A percentile compares a stretch with the other conserved stretches of the same genome.
These are phyloP conservation scores for Cheilosia impressa DNA, from an alignment of 2,888 invertebrate species.

Conservation along the genomic window DNA sequence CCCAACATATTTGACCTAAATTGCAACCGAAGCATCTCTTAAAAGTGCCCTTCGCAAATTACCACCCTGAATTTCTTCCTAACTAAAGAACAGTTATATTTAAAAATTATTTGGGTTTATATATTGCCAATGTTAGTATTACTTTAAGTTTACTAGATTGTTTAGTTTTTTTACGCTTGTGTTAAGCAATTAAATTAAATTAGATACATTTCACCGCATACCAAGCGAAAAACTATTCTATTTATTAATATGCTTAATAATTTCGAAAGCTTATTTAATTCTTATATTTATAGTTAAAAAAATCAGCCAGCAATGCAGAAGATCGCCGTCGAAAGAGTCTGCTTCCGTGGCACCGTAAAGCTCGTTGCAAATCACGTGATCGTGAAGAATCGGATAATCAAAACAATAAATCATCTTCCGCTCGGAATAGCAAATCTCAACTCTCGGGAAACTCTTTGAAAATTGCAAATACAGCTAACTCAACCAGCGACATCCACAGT, in stretches of 20 bases:
- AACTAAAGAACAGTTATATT: too few relatives aligned
- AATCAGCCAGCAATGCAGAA: slow-evolving; percentile 93
- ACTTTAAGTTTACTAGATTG: too few relatives aligned
- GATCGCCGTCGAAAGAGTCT: slow-evolving; percentile 95
- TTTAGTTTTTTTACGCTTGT: too few relatives aligned
- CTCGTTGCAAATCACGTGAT: slow-evolving; percentile 88
- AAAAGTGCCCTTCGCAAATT: too few relatives aligned
- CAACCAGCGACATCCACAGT: slow-evolving; percentile 82
- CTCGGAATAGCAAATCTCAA: slow-evolving; percentile 66
- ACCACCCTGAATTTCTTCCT: too few relatives aligned
- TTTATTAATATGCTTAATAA: neutral
- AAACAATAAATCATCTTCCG: slow-evolving; percentile 61
- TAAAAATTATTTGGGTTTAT: too few relatives aligned
- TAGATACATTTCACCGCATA: slow-evolving; percentile 5
- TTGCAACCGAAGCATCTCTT: too few relatives aligned
- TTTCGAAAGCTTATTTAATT: slow-evolving; percentile 18
- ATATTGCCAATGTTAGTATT: too few relatives aligned
- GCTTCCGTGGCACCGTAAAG: slow-evolving; percentile 93
- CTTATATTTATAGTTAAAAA: slow-evolving; percentile 87
- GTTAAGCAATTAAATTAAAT: too few relatives aligned
- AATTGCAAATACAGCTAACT: slow-evolving; percentile 78
- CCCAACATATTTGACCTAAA: too few relatives aligned
- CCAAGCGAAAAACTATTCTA: neutral
- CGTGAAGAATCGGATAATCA: slow-evolving; percentile 80
- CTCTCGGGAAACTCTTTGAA: slow-evolving; percentile 79